Conservation (phyloP, 2,113 vertebrate genomes). For the Sturnira hondurensis region DNA sequence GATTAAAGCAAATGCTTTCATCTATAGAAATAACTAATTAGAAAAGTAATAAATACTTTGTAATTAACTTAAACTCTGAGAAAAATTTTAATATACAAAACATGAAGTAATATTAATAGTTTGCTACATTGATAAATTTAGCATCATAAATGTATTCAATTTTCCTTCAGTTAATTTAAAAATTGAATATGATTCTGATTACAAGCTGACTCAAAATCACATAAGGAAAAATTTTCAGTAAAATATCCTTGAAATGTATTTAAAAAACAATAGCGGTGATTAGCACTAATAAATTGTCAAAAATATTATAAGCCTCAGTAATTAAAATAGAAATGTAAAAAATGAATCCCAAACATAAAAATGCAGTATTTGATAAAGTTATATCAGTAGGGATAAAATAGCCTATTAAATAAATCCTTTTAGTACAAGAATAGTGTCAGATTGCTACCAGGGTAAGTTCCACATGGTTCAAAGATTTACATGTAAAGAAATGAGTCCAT, state of each 20-base stretch:
- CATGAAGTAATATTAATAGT: neutral
- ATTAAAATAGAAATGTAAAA: neutral
- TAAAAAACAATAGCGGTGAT: neutral
- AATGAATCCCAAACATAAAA: neutral
- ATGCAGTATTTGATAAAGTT: neutral
- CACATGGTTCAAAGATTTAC: neutral
- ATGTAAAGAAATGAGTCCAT: neutral
- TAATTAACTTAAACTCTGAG: neutral
- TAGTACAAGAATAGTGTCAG: neutral
- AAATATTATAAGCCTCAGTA: neutral
- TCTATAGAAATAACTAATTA: neutral
- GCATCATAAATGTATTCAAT: neutral
- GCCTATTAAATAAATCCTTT: neutral
- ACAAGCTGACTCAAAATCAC: neutral
- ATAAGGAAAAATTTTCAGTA: neutral
- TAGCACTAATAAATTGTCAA: neutral
- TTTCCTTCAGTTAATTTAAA: neutral
- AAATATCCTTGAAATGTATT: neutral
- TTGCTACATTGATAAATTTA: neutral
- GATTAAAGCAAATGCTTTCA: neutral
- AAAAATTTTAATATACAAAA: neutral
- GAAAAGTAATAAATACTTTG: neutral
- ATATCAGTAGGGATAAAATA: neutral
- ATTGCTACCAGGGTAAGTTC: neutral
- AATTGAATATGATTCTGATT: neutral